Percentiles rank a stretch among this genome's conserved stretches.
phyloP scores from a whole-genome alignment of 2,797 vertebrate species.

The Gastrophryne carolinensis region DNA sequence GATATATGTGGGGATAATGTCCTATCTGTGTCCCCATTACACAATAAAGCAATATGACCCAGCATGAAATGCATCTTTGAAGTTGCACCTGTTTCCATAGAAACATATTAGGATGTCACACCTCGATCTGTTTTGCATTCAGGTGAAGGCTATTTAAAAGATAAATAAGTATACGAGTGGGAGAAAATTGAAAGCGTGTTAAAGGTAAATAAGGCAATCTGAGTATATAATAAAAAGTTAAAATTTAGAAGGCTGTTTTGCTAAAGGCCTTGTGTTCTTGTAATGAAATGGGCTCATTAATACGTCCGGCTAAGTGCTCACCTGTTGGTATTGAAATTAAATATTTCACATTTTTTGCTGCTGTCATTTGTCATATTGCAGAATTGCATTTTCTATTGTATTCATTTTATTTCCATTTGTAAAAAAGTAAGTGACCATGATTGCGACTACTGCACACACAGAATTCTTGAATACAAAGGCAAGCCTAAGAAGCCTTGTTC shows the following conservation, averaged over 20 bases:
- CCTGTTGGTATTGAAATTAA: constrained; percentile 30
- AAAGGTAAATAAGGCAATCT: constrained; percentile 60
- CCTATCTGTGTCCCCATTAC: constrained; percentile 24
- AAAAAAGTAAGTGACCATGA: constrained; percentile 2
- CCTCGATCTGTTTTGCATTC: constrained; percentile 62
- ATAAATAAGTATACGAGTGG: constrained; percentile 44
- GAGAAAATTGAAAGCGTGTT: constrained; percentile 47
- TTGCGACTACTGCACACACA: not conserved
- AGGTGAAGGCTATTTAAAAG: constrained; percentile 66
- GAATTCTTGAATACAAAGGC: not conserved
- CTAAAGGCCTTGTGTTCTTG: constrained; percentile 25
- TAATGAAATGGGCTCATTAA: constrained; percentile 25
- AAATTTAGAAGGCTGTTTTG: constrained; percentile 42
- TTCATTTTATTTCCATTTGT: constrained; percentile 13
- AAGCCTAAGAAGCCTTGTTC: not conserved
- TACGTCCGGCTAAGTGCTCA: constrained; percentile 34
- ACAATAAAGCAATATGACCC: constrained; percentile 58
- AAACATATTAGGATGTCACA: constrained; percentile 64
- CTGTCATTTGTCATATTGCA: not conserved
- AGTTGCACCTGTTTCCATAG: constrained; percentile 68
- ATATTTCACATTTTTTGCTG: constrained; percentile 10
- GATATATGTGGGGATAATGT: constrained; percentile 46
- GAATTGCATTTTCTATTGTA: constrained; percentile 1
- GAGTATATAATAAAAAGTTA: constrained; percentile 61
- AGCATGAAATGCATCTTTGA: constrained; percentile 67